These are phyloP conservation scores for Drosophila ochracea DNA, from an alignment of 2,888 invertebrate genomes.

Conservation along the genomic window DNA sequence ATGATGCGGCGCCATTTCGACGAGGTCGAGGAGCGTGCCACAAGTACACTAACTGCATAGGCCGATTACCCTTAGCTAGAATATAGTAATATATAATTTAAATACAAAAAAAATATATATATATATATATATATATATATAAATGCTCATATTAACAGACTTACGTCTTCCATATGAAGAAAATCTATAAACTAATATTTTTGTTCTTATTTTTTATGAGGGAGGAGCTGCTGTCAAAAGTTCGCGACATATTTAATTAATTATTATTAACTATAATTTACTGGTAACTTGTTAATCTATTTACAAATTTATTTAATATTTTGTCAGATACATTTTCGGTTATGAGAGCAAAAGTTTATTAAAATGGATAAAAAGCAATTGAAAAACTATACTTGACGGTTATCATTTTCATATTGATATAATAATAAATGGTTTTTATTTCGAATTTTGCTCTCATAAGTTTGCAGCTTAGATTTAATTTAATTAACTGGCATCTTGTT, in stretches of 20 bases:
- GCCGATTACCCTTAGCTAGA: neutral
- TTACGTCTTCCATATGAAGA: neutral
- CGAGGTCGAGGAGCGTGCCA: slow-evolving; percentile 55
- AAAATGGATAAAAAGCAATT: neutral
- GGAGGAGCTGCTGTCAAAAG: neutral
- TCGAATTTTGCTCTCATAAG: neutral
- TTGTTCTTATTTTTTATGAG: neutral
- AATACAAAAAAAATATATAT: slow-evolving; percentile 1
- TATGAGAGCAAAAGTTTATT: neutral
- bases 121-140: slow-evolving; percentile 11
- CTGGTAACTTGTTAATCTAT: neutral
- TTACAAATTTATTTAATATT: neutral
- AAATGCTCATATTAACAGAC: slow-evolving; percentile 3
- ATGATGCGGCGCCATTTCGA: slow-evolving; percentile 85
- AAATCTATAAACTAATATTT: neutral
- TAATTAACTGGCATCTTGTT: neutral
- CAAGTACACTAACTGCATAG: slow-evolving; percentile 18
- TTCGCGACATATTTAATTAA: neutral
- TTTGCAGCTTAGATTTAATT: neutral
- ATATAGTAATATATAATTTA: slow-evolving; percentile 6
- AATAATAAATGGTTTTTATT: neutral
- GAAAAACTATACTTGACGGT: neutral
- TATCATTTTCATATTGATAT: neutral
- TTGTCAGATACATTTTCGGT: neutral
- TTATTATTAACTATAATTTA: neutral